These are phyloP conservation scores for Tipula lateralis DNA, from an alignment of 2,888 invertebrate species.

Conservation along the genomic window DNA sequence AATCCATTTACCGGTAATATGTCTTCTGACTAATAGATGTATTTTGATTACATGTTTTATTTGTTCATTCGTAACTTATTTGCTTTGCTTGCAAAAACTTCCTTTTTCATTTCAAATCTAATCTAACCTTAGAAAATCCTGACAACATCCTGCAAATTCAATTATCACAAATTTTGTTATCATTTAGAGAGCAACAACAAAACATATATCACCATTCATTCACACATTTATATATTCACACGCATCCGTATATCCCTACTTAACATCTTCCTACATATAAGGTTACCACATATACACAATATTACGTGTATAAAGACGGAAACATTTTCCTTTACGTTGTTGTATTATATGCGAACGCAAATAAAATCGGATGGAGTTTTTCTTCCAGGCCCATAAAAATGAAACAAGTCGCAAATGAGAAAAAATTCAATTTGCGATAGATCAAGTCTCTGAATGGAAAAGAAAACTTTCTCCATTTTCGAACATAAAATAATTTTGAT, in stretches of 20 bases:
- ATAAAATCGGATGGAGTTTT: background rate
- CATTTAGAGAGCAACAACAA: background rate
- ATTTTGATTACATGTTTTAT: background rate
- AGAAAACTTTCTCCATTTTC: slow-evolving; percentile 2
- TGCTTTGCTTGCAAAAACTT: background rate
- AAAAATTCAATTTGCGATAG: slow-evolving; percentile 19
- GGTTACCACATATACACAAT: background rate
- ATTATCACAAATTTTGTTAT: background rate
- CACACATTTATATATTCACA: background rate
- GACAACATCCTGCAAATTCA: slow-evolving; percentile 19
- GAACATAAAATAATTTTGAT: slow-evolving; percentile 9
- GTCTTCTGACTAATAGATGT: background rate
- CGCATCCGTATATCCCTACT: background rate
- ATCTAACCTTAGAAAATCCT: background rate
- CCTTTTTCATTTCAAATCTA: background rate
- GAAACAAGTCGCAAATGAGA: background rate
- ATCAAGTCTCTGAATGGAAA: background rate
- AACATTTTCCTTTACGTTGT: background rate
- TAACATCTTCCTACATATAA: background rate
- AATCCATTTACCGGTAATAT: background rate
- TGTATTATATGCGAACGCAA: background rate
- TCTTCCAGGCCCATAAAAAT: background rate
- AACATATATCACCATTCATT: background rate
- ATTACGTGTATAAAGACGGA: background rate
- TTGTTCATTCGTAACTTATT: background rate